These are phyloP conservation scores for Hippocampus comes DNA, from an alignment of 2,113 vertebrate genomes.

Conservation along the genomic window DNA sequence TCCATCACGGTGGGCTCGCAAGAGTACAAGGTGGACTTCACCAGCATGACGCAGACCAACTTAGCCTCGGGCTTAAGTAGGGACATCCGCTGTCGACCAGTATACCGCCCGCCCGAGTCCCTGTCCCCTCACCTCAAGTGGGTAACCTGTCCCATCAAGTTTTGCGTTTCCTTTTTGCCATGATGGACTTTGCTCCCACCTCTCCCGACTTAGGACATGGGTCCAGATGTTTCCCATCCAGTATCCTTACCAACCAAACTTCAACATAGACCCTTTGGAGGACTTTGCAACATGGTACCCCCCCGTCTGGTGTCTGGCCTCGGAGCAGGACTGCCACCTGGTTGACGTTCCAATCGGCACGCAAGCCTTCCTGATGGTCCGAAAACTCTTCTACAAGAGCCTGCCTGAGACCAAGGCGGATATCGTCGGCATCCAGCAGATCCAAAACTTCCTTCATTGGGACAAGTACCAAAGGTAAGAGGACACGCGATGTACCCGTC, in stretches of 20 bases:
- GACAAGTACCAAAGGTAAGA: slow-evolving; percentile 63
- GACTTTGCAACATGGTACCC: slow-evolving; percentile 60
- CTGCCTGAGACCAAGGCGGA: slow-evolving; percentile 44
- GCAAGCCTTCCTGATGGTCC: slow-evolving; percentile 15
- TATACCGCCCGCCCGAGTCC: slow-evolving; percentile 35
- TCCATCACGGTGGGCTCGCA: slow-evolving; percentile 8
- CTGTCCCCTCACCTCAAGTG: slow-evolving; percentile 47
- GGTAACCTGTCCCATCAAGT: not conserved
- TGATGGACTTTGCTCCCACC: not conserved
- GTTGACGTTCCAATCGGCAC: slow-evolving; percentile 39
- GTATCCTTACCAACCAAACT: slow-evolving; percentile 16
- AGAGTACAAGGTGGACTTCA: slow-evolving; percentile 52
- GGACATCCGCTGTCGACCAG: slow-evolving; percentile 37
- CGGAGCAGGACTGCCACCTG: slow-evolving; percentile 35
- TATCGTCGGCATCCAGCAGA: slow-evolving; percentile 52
- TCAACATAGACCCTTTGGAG: slow-evolving; percentile 51
- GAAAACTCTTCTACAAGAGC: slow-evolving; percentile 37
- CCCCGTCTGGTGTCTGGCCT: slow-evolving; percentile 40
- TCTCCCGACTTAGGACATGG: slow-evolving; percentile 32
- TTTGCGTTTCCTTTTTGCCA: not conserved
- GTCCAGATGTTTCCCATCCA: not conserved
- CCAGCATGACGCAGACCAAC: slow-evolving; percentile 47
- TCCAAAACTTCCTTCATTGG: slow-evolving; percentile 66
- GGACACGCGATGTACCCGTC: not conserved
- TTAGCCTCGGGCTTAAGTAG: slow-evolving; percentile 27